phyloP scores from a whole-genome alignment of 2,113 vertebrate genomes.

The Pardalotus punctatus region DNA sequence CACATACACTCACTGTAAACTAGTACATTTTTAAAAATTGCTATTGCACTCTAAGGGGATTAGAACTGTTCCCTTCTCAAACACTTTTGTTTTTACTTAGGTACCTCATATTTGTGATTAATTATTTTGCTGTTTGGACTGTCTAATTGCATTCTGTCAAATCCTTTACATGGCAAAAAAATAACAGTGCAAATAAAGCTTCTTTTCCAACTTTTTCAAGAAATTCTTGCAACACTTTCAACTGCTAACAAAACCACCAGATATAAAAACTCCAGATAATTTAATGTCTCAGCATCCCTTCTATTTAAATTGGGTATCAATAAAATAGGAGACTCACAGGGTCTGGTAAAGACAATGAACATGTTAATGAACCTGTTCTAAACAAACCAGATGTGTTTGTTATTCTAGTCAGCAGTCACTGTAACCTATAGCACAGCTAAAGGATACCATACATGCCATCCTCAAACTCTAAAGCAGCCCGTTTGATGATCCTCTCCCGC shows the following conservation, averaged over 20 bases:
- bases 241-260: not conserved
- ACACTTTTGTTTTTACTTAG: not conserved
- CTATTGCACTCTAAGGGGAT: not conserved
- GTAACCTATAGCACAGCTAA: not conserved
- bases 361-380: not conserved
- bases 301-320: not conserved
- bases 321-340: not conserved
- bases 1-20: not conserved
- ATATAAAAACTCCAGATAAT: not conserved
- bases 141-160: not conserved
- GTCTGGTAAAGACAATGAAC: not conserved
- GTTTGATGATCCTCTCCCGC: conserved; percentile 91
- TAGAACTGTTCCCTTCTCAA: not conserved
- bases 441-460: conserved; percentile 99
- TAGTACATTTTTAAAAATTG: not conserved
- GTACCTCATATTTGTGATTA: not conserved
- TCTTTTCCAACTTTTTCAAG: not conserved
- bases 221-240: not conserved
- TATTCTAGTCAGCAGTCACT: not conserved
- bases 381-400: not conserved
- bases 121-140: not conserved
- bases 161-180: not conserved
- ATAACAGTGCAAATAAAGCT: not conserved
- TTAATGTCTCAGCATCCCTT: not conserved
- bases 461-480: conserved; percentile 94